phyloP scores from a whole-genome alignment of 2,797 vertebrate genomes.

The Zenarchopterus dispar region DNA sequence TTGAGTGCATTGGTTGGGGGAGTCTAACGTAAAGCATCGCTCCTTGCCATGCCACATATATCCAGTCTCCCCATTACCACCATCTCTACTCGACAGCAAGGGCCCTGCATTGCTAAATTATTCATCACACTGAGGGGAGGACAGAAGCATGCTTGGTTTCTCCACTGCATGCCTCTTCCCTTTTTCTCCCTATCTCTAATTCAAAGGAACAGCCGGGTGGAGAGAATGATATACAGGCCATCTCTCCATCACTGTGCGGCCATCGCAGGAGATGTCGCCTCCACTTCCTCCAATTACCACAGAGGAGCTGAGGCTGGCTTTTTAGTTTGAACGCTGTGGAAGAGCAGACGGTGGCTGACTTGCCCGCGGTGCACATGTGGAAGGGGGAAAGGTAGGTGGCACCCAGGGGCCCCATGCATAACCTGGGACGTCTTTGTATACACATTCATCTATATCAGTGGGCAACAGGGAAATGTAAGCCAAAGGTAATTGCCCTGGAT shows the following conservation, averaged over 20 bases:
- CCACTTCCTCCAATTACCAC: conserved; percentile 65
- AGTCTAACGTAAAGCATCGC: conserved; percentile 68
- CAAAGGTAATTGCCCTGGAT: conserved; percentile 84
- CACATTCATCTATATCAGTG: conserved; percentile 77
- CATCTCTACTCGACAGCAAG: conserved; percentile 70
- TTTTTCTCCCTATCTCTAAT: conserved; percentile 61
- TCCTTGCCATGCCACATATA: conserved; percentile 68
- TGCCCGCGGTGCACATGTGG: conserved; percentile 18
- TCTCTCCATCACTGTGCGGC: conserved; percentile 58
- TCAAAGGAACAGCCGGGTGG: conserved; percentile 71
- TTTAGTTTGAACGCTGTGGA: conserved; percentile 19
- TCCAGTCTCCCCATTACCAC: conserved; percentile 76
- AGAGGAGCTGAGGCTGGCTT: conserved; percentile 32
- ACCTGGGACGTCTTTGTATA: conserved; percentile 68
- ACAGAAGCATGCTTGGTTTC: conserved; percentile 68
- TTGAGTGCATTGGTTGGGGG: conserved; percentile 47
- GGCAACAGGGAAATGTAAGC: conserved; percentile 80
- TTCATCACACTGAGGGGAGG: conserved; percentile 75
- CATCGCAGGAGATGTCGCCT: conserved; percentile 49
- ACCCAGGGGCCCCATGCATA: conserved; percentile 70
- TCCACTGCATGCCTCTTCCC: conserved; percentile 63
- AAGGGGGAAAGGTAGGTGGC: conserved; percentile 48
- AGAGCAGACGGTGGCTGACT: conserved; percentile 35
- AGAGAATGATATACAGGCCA: conserved; percentile 68
- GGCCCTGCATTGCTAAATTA: conserved; percentile 80